A percentile compares a stretch with the other conserved stretches of the same genome.
Evolutionary conservation across 2,113 vertebrate species (phyloP).

Genomic region (Acrocephalus kingi): DNA sequence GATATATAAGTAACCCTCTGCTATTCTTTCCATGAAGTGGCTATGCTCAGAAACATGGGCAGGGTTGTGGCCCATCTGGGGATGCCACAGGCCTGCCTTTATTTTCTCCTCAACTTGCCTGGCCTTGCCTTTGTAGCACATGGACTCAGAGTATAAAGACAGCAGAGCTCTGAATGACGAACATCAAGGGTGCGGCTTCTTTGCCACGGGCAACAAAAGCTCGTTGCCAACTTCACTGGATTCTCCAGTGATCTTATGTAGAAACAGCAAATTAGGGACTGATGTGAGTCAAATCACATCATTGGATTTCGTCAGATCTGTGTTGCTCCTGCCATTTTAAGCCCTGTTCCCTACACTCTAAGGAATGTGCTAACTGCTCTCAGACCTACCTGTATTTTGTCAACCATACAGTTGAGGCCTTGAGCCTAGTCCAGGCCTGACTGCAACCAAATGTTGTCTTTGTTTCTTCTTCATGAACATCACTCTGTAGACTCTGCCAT

Average conservation of each 20-base stretch:
- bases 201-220: not conserved
- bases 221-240: not conserved
- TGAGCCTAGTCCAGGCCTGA: not conserved
- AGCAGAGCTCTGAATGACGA: not conserved
- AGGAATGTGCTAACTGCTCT: not conserved
- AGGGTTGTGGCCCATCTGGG: not conserved
- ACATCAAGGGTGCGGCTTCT: not conserved
- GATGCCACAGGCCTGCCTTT: not conserved
- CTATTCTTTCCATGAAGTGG: not conserved
- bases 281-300: not conserved
- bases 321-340: not conserved
- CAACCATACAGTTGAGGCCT: not conserved
- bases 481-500: not conserved
- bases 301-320: not conserved
- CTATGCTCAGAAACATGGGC: not conserved
- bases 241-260: not conserved
- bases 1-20: not conserved
- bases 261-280: not conserved
- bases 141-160: not conserved
- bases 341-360: not conserved
- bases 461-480: not conserved
- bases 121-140: not conserved
- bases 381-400: constrained; percentile 14
- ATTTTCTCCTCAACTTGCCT: not conserved
- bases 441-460: not conserved